Percentiles rank a stretch among this genome's conserved stretches.
Conservation (phyloP, 2,113 vertebrate genomes). For the Ictalurus furcatus region DNA sequence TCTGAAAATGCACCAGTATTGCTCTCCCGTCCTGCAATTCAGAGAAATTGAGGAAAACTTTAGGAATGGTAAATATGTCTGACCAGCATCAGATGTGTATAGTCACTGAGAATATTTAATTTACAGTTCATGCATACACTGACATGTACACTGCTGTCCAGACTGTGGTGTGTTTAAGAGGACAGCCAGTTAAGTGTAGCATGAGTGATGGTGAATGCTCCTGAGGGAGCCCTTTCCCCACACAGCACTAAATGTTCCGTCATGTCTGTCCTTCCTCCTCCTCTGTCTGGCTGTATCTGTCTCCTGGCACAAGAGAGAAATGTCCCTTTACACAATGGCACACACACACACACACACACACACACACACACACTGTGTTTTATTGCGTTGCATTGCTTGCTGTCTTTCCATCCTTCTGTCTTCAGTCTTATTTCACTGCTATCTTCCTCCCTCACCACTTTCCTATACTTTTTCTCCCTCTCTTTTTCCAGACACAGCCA, state of each 20-base stretch:
- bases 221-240: constrained; percentile 59
- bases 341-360: constrained; percentile 22
- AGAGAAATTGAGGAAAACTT: neutral
- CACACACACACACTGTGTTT: constrained; percentile 18
- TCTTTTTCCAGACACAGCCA: constrained; percentile 41
- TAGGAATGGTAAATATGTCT: neutral
- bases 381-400: constrained; percentile 30
- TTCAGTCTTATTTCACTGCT: constrained; percentile 29
- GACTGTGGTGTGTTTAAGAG: constrained; percentile 15
- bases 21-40: neutral
- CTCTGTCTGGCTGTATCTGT: constrained; percentile 62
- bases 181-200: constrained; percentile 58
- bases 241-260: constrained; percentile 54
- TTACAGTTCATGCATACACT: constrained; percentile 17
- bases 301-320: constrained; percentile 31
- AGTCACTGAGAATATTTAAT: constrained; percentile 22
- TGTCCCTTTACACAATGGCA: constrained; percentile 38
- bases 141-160: neutral
- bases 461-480: neutral
- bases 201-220: constrained; percentile 43
- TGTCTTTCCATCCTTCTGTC: constrained; percentile 26
- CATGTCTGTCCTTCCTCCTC: constrained; percentile 50
- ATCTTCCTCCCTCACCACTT: neutral
- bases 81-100: neutral
- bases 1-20: neutral